Base-by-base conservation (phyloP, 2,888 invertebrate species). In the Cactoblastis cactorum region DNA sequence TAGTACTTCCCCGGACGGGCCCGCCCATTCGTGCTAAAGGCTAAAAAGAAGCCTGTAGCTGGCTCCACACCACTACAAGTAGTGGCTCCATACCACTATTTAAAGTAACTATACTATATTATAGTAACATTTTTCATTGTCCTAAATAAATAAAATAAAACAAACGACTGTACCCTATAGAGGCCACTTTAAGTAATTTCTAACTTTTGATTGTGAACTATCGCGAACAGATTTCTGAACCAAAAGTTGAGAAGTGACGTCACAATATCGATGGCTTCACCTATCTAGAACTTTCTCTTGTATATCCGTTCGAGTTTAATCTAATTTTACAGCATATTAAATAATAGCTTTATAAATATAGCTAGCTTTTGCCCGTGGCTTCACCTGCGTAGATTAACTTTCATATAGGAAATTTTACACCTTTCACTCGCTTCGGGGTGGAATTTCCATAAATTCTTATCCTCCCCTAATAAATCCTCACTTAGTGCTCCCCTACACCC, bases 121-220 rank as follows among this genome's bases (percentile, higher is more conserved):
- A 8, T 9, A 28, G 5, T 9, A 28, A 28, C 5, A 28, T 1
- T 9, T 28, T 9, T 28, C 28, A 28, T 4, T 14, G 6, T 41
- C 41, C 12, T 14, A 41, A 19, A 41, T 19, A 19, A 39, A 39
- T 11, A 24, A 22, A 41, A n/a, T n/a, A n/a, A n/a, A n/a, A n/a
- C 22, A 24, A 41, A 12, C 22, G 14, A 14, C 22, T 41, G 12
- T 34, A 14, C 35, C 12, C 34, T 19, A 34, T 18, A 34, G 46
- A 46, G 34, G 34, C 35, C 46, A 46, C 34, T 46, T 46, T 46
- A 46, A 46, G 35, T 46, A 34, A 35, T 37, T 18, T 12, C 15
- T 12, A 37, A 37, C 37, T 35, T 8, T 12, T 9, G 34, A 46
- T 35, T 8, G 19, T 9, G 34, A 46, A 46, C 46, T 35, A 22